These are phyloP conservation scores for Andrena bucephala DNA, from an alignment of 2,888 invertebrate species.

Conservation along the genomic window DNA sequence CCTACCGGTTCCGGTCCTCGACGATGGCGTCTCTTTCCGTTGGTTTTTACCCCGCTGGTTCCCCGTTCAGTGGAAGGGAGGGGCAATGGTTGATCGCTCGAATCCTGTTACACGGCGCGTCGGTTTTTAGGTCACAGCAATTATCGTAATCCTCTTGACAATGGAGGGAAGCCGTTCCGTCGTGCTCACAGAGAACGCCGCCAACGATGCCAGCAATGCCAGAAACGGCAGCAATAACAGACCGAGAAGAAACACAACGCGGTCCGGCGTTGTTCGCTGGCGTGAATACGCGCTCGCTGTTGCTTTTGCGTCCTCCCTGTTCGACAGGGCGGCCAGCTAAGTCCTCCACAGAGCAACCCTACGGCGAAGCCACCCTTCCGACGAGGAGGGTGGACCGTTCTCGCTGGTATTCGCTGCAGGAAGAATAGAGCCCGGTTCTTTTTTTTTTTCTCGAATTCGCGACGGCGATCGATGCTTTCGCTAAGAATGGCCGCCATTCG, in stretches of 20 bases:
- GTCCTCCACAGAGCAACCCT: background rate
- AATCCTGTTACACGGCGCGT: conserved; percentile 71
- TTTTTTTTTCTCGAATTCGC: conserved; percentile 60
- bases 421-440: conserved; percentile 32
- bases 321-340: background rate
- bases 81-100: conserved; percentile 63
- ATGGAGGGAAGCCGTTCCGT: conserved; percentile 51
- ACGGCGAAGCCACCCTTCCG: background rate
- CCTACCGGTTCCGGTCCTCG: conserved; percentile 11
- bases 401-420: conserved; percentile 10
- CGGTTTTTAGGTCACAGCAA: conserved; percentile 77
- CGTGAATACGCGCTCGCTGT: conserved; percentile 38
- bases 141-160: conserved; percentile 73
- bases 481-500: conserved; percentile 58
- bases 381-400: conserved; percentile 16
- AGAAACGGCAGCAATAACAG: conserved; percentile 20
- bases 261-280: conserved; percentile 20
- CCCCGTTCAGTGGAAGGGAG: conserved; percentile 38
- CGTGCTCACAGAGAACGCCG: conserved; percentile 1
- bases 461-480: conserved; percentile 53
- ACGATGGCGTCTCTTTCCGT: background rate
- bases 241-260: conserved; percentile 8
- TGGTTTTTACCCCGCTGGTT: conserved; percentile 19
- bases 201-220: conserved; percentile 15
- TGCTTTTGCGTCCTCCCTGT: conserved; percentile 16